Evolutionary conservation across 64 coral and sea anemone species (phyloP).

Genomic region (Cladopsammia gracilis): DNA sequence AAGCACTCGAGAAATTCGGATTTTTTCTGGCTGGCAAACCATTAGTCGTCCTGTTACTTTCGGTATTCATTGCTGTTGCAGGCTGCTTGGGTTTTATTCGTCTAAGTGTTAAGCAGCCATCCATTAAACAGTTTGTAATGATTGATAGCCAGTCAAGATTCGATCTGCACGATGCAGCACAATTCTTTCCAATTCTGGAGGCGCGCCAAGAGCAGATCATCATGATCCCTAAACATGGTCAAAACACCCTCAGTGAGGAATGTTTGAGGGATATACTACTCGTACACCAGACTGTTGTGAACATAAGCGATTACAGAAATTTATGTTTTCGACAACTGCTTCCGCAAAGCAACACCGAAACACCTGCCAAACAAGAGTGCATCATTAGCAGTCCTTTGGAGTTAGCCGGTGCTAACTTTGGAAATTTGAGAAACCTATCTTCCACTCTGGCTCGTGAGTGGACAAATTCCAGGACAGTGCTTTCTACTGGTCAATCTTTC

Average conservation of each 20-base stretch:
- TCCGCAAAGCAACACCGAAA: not conserved
- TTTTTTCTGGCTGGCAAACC: not conserved
- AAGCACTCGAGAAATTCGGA: not conserved
- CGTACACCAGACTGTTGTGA: not conserved
- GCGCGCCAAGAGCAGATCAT: constrained; percentile 3
- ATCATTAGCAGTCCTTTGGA: constrained; percentile 15
- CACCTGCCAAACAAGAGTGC: not conserved
- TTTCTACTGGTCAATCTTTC: constrained; percentile 14
- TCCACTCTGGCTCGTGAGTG: not conserved
- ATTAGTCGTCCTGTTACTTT: not conserved
- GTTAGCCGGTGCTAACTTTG: constrained; percentile 26
- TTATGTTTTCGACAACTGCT: not conserved
- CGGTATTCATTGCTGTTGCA: not conserved
- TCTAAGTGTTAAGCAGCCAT: not conserved
- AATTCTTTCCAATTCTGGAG: not conserved
- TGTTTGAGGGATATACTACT: not conserved
- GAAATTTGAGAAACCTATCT: constrained; percentile 19
- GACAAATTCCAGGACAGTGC: not conserved
- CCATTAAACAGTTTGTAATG: not conserved
- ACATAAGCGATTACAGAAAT: not conserved
- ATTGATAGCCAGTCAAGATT: not conserved
- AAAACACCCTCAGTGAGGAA: not conserved
- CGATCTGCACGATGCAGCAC: not conserved
- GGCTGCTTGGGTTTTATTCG: constrained; percentile 14
- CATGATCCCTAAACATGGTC: not conserved